A percentile compares a stretch with the other conserved stretches of the same genome.
phyloP scores from a whole-genome alignment of 64 coral and sea anemone species.

The Orbicella faveolata region DNA sequence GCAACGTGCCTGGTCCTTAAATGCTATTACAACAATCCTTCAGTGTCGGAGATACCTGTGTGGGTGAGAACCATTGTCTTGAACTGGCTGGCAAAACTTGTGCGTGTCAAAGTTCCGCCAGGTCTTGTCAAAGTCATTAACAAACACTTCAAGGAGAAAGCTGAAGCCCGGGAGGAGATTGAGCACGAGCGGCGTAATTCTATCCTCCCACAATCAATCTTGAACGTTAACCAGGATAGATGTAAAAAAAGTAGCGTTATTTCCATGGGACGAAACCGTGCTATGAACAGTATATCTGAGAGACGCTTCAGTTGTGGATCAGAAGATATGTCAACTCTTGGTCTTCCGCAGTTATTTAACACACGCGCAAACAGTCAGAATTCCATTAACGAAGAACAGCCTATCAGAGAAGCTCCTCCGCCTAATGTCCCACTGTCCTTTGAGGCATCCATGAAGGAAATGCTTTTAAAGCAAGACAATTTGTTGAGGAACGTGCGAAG shows the following conservation, averaged over 20 bases:
- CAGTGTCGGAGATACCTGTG: constrained; percentile 48
- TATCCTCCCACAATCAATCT: neutral
- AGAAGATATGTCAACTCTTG: neutral
- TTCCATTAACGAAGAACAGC: constrained; percentile 7
- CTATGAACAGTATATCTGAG: neutral
- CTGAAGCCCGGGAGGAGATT: constrained; percentile 12
- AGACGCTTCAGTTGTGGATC: neutral
- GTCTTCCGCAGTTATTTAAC: neutral
- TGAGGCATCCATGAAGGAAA: constrained; percentile 2
- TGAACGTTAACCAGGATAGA: neutral
- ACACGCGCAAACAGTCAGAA: neutral
- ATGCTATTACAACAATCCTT: constrained; percentile 67
- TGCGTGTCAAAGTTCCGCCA: constrained; percentile 44
- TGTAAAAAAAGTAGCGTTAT: too few species aligned
- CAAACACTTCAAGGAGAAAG: constrained; percentile 30
- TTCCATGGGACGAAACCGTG: neutral
- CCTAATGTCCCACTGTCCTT: neutral
- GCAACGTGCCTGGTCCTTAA: constrained; percentile 84
- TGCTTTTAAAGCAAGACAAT: constrained; percentile 40
- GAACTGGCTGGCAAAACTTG: constrained; percentile 46
- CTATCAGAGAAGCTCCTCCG: neutral
- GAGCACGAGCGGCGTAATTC: constrained; percentile 15
- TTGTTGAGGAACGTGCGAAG: constrained; percentile 52
- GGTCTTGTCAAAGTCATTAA: constrained; percentile 25
- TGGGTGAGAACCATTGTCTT: constrained; percentile 79